Evolutionary conservation across 2,797 vertebrate species (phyloP).

Genomic region (Scyliorhinus canicula): DNA sequence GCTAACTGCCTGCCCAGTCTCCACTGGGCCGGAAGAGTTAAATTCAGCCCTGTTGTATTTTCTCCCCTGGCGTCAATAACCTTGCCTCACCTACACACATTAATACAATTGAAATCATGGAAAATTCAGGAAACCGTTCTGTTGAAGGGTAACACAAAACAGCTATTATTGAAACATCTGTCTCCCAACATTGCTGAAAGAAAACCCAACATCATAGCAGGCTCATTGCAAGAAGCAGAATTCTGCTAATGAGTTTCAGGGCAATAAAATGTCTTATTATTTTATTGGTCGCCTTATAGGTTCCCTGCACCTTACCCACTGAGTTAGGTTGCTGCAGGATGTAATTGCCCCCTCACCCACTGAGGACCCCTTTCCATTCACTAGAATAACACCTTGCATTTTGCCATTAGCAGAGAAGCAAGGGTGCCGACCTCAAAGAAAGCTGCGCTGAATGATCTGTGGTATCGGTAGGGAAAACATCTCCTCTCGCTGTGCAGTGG

Average conservation of each 20-base stretch:
- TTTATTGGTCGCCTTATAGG: no score
- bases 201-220: neutral
- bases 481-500: neutral
- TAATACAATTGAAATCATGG: neutral
- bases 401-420: neutral
- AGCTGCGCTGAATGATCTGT: neutral
- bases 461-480: neutral
- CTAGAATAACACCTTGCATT: neutral
- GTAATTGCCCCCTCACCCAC: neutral
- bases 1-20: neutral
- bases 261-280: neutral
- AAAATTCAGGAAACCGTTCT: neutral
- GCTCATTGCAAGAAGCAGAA: neutral
- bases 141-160: neutral
- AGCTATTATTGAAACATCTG: neutral
- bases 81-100: neutral
- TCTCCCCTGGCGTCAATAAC: neutral
- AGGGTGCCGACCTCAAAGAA: neutral
- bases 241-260: neutral
- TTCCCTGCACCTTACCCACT: neutral
- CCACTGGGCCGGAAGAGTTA: neutral
- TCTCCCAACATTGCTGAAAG: neutral
- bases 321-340: neutral
- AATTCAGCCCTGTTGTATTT: neutral
- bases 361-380: neutral